These are phyloP conservation scores for Anodontia alba DNA, from an alignment of 2,888 invertebrate genomes.

Conservation along the genomic window DNA sequence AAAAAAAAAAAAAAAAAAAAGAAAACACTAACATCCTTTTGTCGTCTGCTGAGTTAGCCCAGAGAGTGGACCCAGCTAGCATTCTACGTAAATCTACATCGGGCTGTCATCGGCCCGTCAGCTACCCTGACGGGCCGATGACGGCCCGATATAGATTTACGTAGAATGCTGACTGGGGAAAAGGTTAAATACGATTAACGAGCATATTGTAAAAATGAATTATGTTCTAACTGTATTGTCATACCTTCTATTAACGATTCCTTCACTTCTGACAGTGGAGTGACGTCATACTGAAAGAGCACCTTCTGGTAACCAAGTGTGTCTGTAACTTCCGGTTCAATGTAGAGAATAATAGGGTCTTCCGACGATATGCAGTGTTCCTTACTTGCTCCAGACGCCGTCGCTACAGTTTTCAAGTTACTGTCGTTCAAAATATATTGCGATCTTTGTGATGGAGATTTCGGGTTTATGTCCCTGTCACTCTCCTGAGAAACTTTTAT, in stretches of 20 bases:
- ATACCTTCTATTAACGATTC: slow-evolving; percentile 67
- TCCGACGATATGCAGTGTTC: slow-evolving; percentile 67
- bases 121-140: too few relatives aligned
- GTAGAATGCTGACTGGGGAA: too few relatives aligned
- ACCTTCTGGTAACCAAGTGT: slow-evolving; percentile 63
- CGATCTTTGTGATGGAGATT: slow-evolving; percentile 31
- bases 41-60: too few relatives aligned
- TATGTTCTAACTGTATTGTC: too few relatives aligned
- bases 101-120: too few relatives aligned
- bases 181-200: too few relatives aligned
- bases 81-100: too few relatives aligned
- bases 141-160: too few relatives aligned
- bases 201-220: too few relatives aligned
- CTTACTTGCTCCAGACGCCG: slow-evolving; percentile 51
- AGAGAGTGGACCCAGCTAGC: too few relatives aligned
- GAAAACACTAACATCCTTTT: too few relatives aligned
- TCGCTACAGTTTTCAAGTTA: slow-evolving; percentile 60
- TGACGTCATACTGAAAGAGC: slow-evolving; percentile 65
- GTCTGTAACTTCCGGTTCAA: slow-evolving; percentile 68
- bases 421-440: slow-evolving; percentile 42
- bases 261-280: slow-evolving; percentile 33
- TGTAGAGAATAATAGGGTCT: slow-evolving; percentile 62
- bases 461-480: slow-evolving; percentile 32
- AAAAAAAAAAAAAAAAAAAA: too few relatives aligned
- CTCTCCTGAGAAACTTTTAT: slow-evolving; percentile 70